Conservation (phyloP, 2,888 invertebrate species). For the Peribatodes rhomboidaria region DNA sequence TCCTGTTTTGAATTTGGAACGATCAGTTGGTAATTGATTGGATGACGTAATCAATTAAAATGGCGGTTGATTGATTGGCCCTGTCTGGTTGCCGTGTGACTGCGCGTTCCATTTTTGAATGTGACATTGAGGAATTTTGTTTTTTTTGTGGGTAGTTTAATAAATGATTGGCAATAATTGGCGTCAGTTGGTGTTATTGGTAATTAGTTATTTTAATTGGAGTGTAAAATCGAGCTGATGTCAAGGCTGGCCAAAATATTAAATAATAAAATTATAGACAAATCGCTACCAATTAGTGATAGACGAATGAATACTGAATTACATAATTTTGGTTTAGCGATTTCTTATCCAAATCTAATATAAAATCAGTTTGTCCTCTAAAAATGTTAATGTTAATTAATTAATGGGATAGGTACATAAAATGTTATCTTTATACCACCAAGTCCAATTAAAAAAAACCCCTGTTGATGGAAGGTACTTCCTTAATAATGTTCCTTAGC, state of each 20-base stretch:
- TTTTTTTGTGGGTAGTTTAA: constrained; percentile 31
- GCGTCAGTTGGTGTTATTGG: constrained; percentile 11
- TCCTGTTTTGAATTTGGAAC: constrained; percentile 61
- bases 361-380: too few species aligned
- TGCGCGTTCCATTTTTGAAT: constrained; percentile 41
- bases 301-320: too few species aligned
- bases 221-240: constrained; percentile 4
- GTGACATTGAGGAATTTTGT: constrained; percentile 39
- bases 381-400: too few species aligned
- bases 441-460: too few species aligned
- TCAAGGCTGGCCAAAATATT: not conserved
- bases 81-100: constrained; percentile 32
- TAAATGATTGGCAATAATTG: constrained; percentile 32
- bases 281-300: not conserved
- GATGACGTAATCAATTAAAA: constrained; percentile 65
- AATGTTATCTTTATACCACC: not conserved
- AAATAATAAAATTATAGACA: not conserved
- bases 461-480: too few species aligned
- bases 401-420: too few species aligned
- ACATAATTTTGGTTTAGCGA: too few species aligned
- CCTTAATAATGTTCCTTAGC: too few species aligned
- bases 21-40: constrained; percentile 58
- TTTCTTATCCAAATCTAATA: not conserved
- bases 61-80: constrained; percentile 63
- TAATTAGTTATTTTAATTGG: constrained; percentile 22